These are phyloP conservation scores for Galago senegalensis DNA, from an alignment of 2,797 vertebrate genomes.

Conservation along the genomic window DNA sequence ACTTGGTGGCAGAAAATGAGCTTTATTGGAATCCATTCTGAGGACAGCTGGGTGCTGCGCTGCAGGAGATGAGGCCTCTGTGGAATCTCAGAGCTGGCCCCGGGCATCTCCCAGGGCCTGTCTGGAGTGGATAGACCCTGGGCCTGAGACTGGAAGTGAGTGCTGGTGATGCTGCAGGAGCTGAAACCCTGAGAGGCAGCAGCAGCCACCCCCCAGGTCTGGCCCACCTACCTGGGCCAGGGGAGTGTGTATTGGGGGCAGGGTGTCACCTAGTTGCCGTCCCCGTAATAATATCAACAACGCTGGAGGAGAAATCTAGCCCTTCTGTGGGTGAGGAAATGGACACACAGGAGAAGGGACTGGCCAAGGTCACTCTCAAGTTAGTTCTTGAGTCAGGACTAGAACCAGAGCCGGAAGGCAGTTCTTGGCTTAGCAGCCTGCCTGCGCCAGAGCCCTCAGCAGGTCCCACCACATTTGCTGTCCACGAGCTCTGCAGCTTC, in stretches of 20 bases:
- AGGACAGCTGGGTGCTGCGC: neutral
- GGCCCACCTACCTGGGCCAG: neutral
- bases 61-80: neutral
- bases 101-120: neutral
- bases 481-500: neutral
- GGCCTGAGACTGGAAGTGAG: neutral
- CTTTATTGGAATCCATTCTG: constrained; percentile 71
- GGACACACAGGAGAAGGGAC: neutral
- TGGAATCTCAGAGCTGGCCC: neutral
- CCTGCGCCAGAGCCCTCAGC: too few relatives aligned
- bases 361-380: neutral
- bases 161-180: neutral
- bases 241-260: too few relatives aligned
- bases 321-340: neutral
- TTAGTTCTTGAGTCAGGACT: neutral
- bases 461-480: neutral
- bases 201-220: neutral
- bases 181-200: neutral
- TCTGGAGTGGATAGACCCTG: neutral
- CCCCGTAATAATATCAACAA: neutral
- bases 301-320: neutral
- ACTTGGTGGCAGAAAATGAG: constrained; percentile 75
- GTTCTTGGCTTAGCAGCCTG: neutral
- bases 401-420: neutral
- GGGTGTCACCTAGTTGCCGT: neutral